Evolutionary conservation across 2,888 invertebrate species (phyloP).

Genomic region (Drosophila birchii): DNA sequence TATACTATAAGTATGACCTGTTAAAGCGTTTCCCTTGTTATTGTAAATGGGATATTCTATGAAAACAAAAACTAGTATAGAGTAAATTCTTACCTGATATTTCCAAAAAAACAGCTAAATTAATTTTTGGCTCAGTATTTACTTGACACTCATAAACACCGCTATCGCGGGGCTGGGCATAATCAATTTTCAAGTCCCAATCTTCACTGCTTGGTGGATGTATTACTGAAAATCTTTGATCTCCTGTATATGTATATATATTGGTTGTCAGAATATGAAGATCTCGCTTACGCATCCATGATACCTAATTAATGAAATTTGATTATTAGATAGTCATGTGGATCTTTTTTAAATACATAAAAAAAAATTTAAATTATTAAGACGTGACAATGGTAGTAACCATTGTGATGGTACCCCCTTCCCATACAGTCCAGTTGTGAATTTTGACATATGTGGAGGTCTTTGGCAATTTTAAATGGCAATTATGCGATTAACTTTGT

Average conservation of each 20-base stretch:
- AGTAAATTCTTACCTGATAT: conserved; percentile 88
- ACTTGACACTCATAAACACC: conserved; percentile 96
- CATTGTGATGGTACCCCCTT: no score
- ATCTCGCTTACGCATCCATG: conserved; percentile 85
- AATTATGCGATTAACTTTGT: no score
- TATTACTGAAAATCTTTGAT: conserved; percentile 92
- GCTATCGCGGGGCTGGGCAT: conserved; percentile 92
- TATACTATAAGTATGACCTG: no score
- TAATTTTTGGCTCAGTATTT: conserved; percentile 95
- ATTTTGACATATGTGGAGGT: no score
- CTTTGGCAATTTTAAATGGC: no score
- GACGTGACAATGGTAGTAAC: no score
- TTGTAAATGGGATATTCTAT: background rate
- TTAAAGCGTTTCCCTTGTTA: no score
- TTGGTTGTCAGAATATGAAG: conserved; percentile 94
- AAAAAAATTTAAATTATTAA: no score
- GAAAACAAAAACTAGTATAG: no score
- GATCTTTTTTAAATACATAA: no score
- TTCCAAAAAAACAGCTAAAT: conserved; percentile 91
- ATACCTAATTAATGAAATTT: conserved; percentile 69
- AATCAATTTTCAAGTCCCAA: conserved; percentile 94
- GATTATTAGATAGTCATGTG: background rate
- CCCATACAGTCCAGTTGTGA: no score
- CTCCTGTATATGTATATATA: conserved; percentile 94
- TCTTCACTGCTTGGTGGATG: conserved; percentile 94